phyloP scores from a whole-genome alignment of 2,797 vertebrate genomes.

The Siniperca undulata region DNA sequence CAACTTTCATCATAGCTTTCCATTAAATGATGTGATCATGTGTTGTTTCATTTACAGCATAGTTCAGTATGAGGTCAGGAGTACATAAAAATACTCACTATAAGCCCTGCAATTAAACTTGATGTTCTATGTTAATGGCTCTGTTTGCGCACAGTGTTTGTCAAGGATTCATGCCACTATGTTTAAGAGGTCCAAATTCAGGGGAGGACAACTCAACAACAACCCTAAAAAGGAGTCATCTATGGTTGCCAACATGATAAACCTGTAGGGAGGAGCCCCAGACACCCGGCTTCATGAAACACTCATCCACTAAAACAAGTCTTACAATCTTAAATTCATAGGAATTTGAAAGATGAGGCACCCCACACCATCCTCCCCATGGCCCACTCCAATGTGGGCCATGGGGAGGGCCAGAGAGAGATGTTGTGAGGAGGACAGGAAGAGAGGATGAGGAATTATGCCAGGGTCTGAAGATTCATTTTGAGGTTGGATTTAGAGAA shows the following conservation, averaged over 20 bases:
- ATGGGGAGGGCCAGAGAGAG: slow-evolving; percentile 25
- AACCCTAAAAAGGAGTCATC: slow-evolving; percentile 56
- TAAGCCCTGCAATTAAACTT: slow-evolving; percentile 61
- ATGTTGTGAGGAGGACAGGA: slow-evolving; percentile 61
- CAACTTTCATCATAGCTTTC: slow-evolving; percentile 46
- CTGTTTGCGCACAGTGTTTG: slow-evolving; percentile 49
- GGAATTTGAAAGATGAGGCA: slow-evolving; percentile 74
- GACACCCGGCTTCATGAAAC: slow-evolving; percentile 50
- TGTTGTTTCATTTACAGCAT: slow-evolving; percentile 53
- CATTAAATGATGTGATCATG: slow-evolving; percentile 46
- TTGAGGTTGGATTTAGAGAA: slow-evolving; percentile 78
- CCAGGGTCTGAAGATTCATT: slow-evolving; percentile 79
- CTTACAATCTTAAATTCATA: slow-evolving; percentile 64
- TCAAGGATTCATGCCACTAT: slow-evolving; percentile 55
- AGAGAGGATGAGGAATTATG: slow-evolving; percentile 65
- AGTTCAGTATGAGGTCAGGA: slow-evolving; percentile 61
- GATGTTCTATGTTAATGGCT: slow-evolving; percentile 60
- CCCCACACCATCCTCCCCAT: slow-evolving; percentile 41
- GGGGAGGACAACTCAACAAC: slow-evolving; percentile 70
- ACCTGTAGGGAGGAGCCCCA: slow-evolving; percentile 63
- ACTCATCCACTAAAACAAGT: slow-evolving; percentile 53
- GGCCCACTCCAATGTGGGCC: slow-evolving; percentile 13
- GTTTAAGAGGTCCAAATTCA: slow-evolving; percentile 61
- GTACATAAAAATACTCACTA: slow-evolving; percentile 46
- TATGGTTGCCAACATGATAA: slow-evolving; percentile 66